phyloP scores from a whole-genome alignment of 2,888 invertebrate species.

The Leptopilina drosophilae region DNA sequence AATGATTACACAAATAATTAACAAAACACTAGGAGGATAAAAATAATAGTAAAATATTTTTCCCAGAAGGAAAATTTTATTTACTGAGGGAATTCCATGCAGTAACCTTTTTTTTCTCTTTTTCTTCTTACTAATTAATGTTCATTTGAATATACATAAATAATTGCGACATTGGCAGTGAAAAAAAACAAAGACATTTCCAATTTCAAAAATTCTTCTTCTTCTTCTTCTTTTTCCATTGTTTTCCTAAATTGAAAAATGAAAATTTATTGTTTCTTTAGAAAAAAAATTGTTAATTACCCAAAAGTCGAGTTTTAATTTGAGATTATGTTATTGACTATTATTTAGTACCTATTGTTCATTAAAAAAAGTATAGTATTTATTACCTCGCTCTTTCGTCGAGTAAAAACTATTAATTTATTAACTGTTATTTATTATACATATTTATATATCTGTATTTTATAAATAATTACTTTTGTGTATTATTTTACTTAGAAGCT shows the following conservation, averaged over 20 bases:
- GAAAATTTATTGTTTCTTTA: neutral
- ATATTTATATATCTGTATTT: too few species aligned
- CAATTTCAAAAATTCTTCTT: neutral
- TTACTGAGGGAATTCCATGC: conserved; percentile 14
- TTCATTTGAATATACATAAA: neutral
- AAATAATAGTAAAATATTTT: conserved; percentile 9
- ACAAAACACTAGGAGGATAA: neutral
- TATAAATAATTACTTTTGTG: too few species aligned
- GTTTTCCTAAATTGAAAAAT: neutral
- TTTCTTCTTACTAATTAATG: conserved; percentile 9
- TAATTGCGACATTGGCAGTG: conserved; percentile 13
- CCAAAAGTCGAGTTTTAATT: neutral
- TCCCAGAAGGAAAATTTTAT: conserved; percentile 5
- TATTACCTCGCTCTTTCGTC: too few species aligned
- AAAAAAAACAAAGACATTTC: conserved; percentile 1
- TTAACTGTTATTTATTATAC: too few species aligned
- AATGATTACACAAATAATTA: conserved; percentile 7
- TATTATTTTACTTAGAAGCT: too few species aligned
- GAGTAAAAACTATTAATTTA: too few species aligned
- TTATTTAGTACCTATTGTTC: too few species aligned
- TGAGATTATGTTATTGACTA: too few species aligned
- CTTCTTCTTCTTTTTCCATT: neutral
- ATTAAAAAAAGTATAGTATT: too few species aligned
- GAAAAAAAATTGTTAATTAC: neutral
- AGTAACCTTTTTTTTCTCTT: neutral